A percentile compares a stretch with the other conserved stretches of the same genome.
Evolutionary conservation across 2,113 vertebrate species (phyloP).

Genomic region (Mionectes macconnelli): DNA sequence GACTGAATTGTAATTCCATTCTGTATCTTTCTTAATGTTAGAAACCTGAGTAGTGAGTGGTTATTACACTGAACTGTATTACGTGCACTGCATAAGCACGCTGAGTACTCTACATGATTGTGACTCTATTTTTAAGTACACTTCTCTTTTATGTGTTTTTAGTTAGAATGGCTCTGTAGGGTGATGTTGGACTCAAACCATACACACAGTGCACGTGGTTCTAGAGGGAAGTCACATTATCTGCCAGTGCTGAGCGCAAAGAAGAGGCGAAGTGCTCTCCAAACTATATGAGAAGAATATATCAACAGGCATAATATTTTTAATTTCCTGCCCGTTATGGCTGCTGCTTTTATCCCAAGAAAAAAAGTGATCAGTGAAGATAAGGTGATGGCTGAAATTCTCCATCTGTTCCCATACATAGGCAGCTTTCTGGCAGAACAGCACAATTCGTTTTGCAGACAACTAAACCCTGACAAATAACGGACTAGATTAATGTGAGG

Average conservation of each 20-base stretch:
- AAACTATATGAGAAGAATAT: background rate
- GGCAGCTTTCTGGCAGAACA: background rate
- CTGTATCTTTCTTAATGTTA: conserved; percentile 33
- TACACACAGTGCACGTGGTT: background rate
- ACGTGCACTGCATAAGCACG: conserved; percentile 12
- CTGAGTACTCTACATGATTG: conserved; percentile 17
- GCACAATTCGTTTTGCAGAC: background rate
- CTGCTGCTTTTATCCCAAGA: background rate
- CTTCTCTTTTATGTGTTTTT: conserved; percentile 40
- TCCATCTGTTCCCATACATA: background rate
- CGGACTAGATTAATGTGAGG: background rate
- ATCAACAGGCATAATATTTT: background rate
- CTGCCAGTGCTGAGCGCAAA: background rate
- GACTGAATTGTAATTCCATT: conserved; percentile 9
- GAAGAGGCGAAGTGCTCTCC: background rate
- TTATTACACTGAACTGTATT: conserved; percentile 23
- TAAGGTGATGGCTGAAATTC: conserved; percentile 2
- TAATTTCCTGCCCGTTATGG: background rate
- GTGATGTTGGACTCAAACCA: background rate
- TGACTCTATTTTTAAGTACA: conserved; percentile 29
- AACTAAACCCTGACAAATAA: background rate
- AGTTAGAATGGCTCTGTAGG: conserved; percentile 15
- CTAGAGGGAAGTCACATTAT: background rate
- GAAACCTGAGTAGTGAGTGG: conserved; percentile 29
- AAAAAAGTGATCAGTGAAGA: background rate